A percentile compares a stretch with the other conserved stretches of the same genome.
Conservation (phyloP, 2,888 invertebrate species). For the Chloroclysta siterata region DNA sequence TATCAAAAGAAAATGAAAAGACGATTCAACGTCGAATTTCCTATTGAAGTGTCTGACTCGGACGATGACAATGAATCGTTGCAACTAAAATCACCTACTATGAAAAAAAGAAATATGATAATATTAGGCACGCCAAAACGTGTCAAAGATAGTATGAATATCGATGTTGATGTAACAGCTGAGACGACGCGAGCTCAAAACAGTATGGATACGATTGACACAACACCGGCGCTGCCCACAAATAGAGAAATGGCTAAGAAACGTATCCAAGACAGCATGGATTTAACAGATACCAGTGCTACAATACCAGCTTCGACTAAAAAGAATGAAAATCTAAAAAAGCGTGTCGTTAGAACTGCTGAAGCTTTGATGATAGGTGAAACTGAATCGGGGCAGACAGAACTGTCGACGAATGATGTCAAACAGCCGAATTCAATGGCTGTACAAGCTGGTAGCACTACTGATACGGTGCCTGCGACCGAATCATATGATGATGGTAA, state of each 20-base stretch:
- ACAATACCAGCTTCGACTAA: neutral
- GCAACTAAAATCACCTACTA: conserved; percentile 25
- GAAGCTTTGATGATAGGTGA: neutral
- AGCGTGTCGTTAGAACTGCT: conserved; percentile 5
- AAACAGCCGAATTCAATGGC: conserved; percentile 51
- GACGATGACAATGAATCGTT: conserved; percentile 39
- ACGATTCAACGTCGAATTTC: conserved; percentile 62
- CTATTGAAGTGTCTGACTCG: conserved; percentile 55
- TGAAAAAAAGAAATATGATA: conserved; percentile 49
- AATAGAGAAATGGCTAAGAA: conserved; percentile 15
- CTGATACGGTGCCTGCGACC: conserved; percentile 40
- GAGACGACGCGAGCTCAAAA: neutral
- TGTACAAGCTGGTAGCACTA: conserved; percentile 59
- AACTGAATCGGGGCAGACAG: conserved; percentile 18
- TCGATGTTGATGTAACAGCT: neutral
- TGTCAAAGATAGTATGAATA: conserved; percentile 7
- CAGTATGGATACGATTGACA: conserved; percentile 4
- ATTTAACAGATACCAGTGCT: conserved; percentile 1
- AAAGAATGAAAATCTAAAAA: conserved; percentile 8
- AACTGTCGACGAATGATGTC: conserved; percentile 13
- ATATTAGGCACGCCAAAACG: conserved; percentile 50
- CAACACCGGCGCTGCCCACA: conserved; percentile 11
- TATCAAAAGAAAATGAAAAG: conserved; percentile 61
- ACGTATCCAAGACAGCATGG: conserved; percentile 21
- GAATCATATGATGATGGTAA: conserved; percentile 53